A percentile compares a stretch with the other conserved stretches of the same genome.
Conservation (phyloP, 2,797 vertebrate genomes). For the Myiotriccus ornatus region DNA sequence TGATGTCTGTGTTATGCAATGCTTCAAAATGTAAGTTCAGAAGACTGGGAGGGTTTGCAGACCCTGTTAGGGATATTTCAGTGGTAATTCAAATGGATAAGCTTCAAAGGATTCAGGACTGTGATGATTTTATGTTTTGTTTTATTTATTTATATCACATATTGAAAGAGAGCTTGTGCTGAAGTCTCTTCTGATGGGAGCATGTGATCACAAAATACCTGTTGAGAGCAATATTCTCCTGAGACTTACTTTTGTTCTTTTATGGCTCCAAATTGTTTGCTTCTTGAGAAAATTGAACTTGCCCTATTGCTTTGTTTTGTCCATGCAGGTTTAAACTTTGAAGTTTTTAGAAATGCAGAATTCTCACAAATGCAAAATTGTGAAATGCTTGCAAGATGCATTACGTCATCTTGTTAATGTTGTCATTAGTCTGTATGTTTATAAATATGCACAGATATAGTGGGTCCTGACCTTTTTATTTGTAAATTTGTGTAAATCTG, state of each 20-base stretch:
- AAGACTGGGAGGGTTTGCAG: background rate
- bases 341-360: background rate
- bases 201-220: background rate
- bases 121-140: background rate
- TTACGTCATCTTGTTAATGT: background rate
- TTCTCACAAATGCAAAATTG: background rate
- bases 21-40: background rate
- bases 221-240: background rate
- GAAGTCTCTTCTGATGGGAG: background rate
- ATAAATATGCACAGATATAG: background rate
- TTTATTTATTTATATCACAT: background rate
- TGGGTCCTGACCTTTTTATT: background rate
- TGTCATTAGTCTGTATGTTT: background rate
- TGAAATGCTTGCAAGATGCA: background rate
- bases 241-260: background rate
- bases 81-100: background rate
- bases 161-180: background rate
- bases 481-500: background rate
- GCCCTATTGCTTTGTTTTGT: background rate
- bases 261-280: background rate
- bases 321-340: background rate
- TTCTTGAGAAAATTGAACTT: background rate
- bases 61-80: background rate
- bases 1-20: background rate
- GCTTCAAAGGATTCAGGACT: background rate